A percentile compares a stretch with the other conserved stretches of the same genome.
These are phyloP conservation scores for Andrena bicolor DNA, from an alignment of 2,888 invertebrate species.

Conservation along the genomic window DNA sequence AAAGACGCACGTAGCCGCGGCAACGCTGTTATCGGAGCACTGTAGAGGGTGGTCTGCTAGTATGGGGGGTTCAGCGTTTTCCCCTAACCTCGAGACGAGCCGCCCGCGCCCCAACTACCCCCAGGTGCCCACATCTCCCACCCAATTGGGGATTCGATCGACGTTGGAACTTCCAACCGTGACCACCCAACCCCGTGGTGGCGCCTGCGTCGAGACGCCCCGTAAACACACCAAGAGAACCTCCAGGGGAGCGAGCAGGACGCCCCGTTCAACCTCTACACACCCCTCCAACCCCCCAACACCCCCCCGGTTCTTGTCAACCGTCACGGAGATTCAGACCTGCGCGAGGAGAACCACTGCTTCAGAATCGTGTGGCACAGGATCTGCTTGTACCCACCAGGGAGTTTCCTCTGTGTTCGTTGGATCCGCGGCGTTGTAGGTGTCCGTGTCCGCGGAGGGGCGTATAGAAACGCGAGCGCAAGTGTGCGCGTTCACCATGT, in stretches of 20 bases:
- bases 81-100: constrained; percentile 61
- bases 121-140: constrained; percentile 68
- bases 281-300: not conserved
- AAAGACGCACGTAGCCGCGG: constrained; percentile 51
- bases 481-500: constrained; percentile 33
- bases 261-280: constrained; percentile 9
- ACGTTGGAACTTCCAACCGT: constrained; percentile 71
- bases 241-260: constrained; percentile 36
- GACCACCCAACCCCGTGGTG: constrained; percentile 69
- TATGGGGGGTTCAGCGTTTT: constrained; percentile 59
- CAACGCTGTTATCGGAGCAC: constrained; percentile 58
- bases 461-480: constrained; percentile 2
- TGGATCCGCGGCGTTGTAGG: constrained; percentile 20
- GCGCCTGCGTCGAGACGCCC: constrained; percentile 77
- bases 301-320: constrained; percentile 58
- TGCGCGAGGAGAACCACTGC: constrained; percentile 71
- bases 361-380: constrained; percentile 52
- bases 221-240: constrained; percentile 72
- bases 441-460: constrained; percentile 24
- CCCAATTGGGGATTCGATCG: constrained; percentile 82
- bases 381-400: constrained; percentile 34
- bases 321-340: constrained; percentile 63
- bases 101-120: constrained; percentile 61
- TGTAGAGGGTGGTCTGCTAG: constrained; percentile 50
- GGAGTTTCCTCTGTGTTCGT: constrained; percentile 20